phyloP scores from a whole-genome alignment of 2,888 invertebrate species.

The Tenthredo notha region DNA sequence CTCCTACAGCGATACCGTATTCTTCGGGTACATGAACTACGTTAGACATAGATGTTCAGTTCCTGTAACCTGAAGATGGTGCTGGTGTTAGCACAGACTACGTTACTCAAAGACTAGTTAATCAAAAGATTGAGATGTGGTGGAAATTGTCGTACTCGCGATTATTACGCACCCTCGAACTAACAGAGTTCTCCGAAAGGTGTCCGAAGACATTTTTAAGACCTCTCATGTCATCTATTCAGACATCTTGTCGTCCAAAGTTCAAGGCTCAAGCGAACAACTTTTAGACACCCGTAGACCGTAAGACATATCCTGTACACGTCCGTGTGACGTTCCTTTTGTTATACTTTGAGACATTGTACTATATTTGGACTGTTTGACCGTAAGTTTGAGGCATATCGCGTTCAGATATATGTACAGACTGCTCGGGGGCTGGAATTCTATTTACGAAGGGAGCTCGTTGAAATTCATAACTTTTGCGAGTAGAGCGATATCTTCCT shows the following conservation, averaged over 20 bases:
- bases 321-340: not conserved
- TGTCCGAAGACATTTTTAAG: not conserved
- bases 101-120: no score
- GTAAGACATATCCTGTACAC: not conserved
- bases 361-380: not conserved
- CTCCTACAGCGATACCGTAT: no score
- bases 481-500: not conserved
- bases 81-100: no score
- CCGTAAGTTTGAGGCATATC: not conserved
- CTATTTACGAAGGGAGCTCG: not conserved
- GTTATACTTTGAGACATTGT: not conserved
- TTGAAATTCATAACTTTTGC: not conserved
- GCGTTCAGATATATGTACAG: not conserved
- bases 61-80: no score
- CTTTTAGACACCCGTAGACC: not conserved
- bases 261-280: not conserved
- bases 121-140: not conserved
- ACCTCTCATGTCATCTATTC: not conserved
- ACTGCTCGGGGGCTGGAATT: not conserved
- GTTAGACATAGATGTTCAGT: no score
- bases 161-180: not conserved
- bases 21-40: no score
- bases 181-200: not conserved
- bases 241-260: not conserved
- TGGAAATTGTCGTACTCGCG: not conserved